Base-by-base conservation (phyloP, 2,113 vertebrate species). In the Athene cunicularia region DNA sequence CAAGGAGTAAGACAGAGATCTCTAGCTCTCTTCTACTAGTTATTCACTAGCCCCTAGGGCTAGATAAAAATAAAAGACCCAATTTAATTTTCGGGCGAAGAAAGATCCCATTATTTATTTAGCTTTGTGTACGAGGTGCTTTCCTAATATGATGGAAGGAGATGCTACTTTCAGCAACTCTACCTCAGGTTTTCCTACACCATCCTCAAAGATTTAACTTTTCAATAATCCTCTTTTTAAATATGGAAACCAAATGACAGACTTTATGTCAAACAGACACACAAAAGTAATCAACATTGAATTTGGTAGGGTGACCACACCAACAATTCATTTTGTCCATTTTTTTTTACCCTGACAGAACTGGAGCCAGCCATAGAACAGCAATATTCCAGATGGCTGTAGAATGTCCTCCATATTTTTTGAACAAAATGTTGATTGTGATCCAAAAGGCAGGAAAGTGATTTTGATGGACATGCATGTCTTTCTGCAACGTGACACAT, bases 331-430 rank as follows among this genome's bases (percentile, higher is more conserved):
- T 77, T 76, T 60, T 80, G 12, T 7, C 45, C 19, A 0, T 4
- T 18, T 52, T 79, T 59, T 81, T 62, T 32, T 7, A n/a, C 66
- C n/a, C 41, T 66, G 39, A 76, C 71, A 87, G 33, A 77, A n/a
- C 27, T 16, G 43, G 62, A 82, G 45, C 5, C 93, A 68, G 67
- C 13, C 4, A 0, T 33, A 33, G 60, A 80, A 39, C 16, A 87
- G 84, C 77, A 68, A 56, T 56, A 80, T 90, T 85, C 80, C 94
- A 96, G 93, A 24, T 68, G 90, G 88, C 84, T 86, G 37, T 11
- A 72, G 62, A 70, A 55, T 26, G 59, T 14, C 28, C 63, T 83
- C 75, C 49, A n/a, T 58, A 63, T 28, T 62, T 28, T 28, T 64
- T 56, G 71, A 88, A 62, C 19, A 67, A 14, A 82, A 52, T 1